These are phyloP conservation scores for Motacilla tschutschensis DNA, from an alignment of 2,113 vertebrate species.

Conservation along the genomic window DNA sequence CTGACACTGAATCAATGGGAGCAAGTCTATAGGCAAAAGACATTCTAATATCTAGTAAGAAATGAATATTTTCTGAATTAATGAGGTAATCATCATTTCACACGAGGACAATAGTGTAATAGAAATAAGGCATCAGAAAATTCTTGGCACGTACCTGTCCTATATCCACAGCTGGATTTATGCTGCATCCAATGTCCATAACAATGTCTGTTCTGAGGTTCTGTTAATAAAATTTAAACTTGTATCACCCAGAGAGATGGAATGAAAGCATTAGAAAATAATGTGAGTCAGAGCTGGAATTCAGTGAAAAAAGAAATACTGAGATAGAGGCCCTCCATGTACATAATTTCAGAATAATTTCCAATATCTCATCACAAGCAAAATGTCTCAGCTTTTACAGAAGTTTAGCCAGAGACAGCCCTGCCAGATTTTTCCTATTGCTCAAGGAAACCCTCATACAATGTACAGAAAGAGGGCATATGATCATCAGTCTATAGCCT, in stretches of 20 bases:
- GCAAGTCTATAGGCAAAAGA: not conserved
- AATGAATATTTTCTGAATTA: not conserved
- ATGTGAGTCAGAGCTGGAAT: not conserved
- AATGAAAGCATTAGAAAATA: not conserved
- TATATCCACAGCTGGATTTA: conserved; percentile 90
- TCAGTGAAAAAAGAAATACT: not conserved
- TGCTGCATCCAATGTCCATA: conserved; percentile 82
- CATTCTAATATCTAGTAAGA: not conserved
- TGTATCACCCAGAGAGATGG: not conserved
- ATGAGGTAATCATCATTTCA: not conserved
- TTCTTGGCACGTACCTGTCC: conserved; percentile 80
- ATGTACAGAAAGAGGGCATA: not conserved
- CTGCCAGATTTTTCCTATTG: not conserved
- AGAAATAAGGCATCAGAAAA: not conserved
- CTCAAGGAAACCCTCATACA: not conserved
- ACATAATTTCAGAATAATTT: not conserved
- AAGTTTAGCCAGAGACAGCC: not conserved
- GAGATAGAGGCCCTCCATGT: not conserved
- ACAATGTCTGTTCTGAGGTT: conserved; percentile 88
- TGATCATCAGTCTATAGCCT: not conserved
- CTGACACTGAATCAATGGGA: not conserved
- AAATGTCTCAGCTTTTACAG: not conserved
- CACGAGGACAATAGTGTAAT: not conserved
- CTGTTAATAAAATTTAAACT: conserved; percentile 60
- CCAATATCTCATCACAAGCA: not conserved